A percentile compares a stretch with the other conserved stretches of the same genome.
phyloP scores from a whole-genome alignment of 1,140 invertebrate species.

The Brachionus rotundiformis region DNA sequence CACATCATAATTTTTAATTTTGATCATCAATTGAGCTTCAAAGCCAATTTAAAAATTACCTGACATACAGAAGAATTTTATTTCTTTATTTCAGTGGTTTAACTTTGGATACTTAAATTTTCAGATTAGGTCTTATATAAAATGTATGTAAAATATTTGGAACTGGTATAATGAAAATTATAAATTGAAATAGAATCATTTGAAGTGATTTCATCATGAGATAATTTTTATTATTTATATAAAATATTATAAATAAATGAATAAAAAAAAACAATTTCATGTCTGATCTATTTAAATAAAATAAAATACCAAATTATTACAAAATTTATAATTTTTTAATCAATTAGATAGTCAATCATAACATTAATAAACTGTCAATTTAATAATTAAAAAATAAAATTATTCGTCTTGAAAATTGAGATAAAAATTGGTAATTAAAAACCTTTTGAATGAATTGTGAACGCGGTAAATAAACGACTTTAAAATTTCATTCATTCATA shows the following conservation, averaged over 20 bases:
- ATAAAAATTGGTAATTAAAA: not conserved
- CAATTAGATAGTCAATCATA: not conserved
- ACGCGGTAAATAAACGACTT: not conserved
- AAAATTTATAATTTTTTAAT: not conserved
- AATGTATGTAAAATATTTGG: too few relatives aligned
- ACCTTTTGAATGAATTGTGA: not conserved
- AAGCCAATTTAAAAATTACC: too few relatives aligned
- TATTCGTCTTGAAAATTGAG: not conserved
- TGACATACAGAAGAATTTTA: too few relatives aligned
- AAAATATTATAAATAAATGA: not conserved
- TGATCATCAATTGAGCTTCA: too few relatives aligned
- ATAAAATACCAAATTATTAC: not conserved
- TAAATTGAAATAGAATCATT: too few relatives aligned
- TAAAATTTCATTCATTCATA: not conserved
- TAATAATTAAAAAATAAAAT: not conserved
- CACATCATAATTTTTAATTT: too few relatives aligned
- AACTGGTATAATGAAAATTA: too few relatives aligned
- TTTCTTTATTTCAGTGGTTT: too few relatives aligned
- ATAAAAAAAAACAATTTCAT: slow-evolving; percentile 1
- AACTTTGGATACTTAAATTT: too few relatives aligned
- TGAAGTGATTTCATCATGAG: too few relatives aligned
- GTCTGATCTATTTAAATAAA: not conserved
- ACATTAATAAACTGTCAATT: not conserved
- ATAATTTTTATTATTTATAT: not conserved
- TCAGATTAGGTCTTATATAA: too few relatives aligned